phyloP scores from a whole-genome alignment of 2,888 invertebrate genomes.

The Thecophora atra region DNA sequence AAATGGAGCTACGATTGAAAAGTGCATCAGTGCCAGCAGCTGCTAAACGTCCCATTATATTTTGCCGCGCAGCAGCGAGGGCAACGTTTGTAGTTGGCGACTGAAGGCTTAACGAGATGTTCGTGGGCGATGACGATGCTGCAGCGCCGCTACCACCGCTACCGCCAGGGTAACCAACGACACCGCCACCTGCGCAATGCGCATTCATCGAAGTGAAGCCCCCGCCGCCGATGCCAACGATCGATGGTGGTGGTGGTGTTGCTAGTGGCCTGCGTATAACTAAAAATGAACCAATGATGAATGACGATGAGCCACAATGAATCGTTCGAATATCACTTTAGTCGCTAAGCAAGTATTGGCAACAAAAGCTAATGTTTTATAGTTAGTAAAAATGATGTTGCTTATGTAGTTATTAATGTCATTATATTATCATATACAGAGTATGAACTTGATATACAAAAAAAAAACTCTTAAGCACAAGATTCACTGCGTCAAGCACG shows the following conservation, averaged over 20 bases:
- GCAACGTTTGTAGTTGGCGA: conserved; percentile 53
- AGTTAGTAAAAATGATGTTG: too few species aligned
- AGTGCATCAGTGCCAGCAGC: conserved; percentile 43
- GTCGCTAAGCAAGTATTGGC: too few species aligned
- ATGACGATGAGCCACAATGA: conserved; percentile 40
- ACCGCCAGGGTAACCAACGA: conserved; percentile 68
- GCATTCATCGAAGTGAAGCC: conserved; percentile 46
- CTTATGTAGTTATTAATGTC: too few species aligned
- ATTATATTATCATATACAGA: too few species aligned
- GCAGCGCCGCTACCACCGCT: conserved; percentile 10
- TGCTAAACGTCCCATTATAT: conserved; percentile 56
- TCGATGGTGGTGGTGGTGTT: conserved; percentile 48
- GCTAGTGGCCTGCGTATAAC: conserved; percentile 72
- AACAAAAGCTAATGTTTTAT: too few species aligned
- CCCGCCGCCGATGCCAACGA: conserved; percentile 56
- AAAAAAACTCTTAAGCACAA: too few species aligned
- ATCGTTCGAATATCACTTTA: too few species aligned
- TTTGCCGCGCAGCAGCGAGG: conserved; percentile 62
- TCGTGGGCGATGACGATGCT: conserved; percentile 6
- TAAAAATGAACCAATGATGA: conserved; percentile 64
- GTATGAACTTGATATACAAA: too few species aligned
- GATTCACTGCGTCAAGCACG: too few species aligned
- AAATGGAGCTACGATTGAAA: conserved; percentile 26
- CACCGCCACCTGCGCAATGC: conserved; percentile 49
- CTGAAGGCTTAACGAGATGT: conserved; percentile 40